phyloP scores from a whole-genome alignment of 2,797 vertebrate genomes.

The Pyrocephalus nanus region DNA sequence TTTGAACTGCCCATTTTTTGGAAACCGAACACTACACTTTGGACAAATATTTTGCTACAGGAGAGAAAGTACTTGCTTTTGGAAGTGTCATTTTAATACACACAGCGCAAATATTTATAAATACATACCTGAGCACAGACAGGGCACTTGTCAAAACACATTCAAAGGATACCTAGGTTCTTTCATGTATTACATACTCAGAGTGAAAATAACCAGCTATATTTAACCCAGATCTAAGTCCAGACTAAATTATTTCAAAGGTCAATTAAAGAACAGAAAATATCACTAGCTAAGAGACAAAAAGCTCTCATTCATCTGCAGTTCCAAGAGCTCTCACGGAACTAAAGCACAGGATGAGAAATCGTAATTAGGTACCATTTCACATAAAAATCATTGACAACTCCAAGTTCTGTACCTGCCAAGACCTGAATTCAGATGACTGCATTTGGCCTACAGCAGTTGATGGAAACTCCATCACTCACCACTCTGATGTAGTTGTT shows the following conservation, averaged over 20 bases:
- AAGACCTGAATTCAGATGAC: constrained; percentile 60
- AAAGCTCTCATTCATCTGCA: neutral
- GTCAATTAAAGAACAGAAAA: constrained; percentile 65
- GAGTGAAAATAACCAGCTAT: constrained; percentile 67
- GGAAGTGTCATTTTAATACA: neutral
- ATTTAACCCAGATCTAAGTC: constrained; percentile 60
- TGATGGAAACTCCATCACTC: constrained; percentile 56
- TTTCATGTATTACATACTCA: constrained; percentile 40
- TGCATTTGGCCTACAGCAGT: constrained; percentile 55
- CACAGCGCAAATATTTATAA: constrained; percentile 17
- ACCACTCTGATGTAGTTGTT: constrained; percentile 39
- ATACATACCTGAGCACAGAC: constrained; percentile 55
- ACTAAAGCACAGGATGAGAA: neutral
- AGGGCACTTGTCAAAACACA: constrained; percentile 54
- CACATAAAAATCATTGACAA: constrained; percentile 14
- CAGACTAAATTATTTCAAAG: constrained; percentile 59
- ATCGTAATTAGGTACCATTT: neutral
- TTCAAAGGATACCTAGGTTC: constrained; percentile 65
- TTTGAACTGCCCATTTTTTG: neutral
- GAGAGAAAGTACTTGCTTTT: neutral
- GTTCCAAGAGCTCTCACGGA: neutral
- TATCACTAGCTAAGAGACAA: neutral
- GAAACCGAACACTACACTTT: neutral
- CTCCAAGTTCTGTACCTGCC: constrained; percentile 48
- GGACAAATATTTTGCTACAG: constrained; percentile 6